A percentile compares a stretch with the other conserved stretches of the same genome.
Evolutionary conservation across 2,113 vertebrate genomes (phyloP).

Genomic region (Sylvietta virens): DNA sequence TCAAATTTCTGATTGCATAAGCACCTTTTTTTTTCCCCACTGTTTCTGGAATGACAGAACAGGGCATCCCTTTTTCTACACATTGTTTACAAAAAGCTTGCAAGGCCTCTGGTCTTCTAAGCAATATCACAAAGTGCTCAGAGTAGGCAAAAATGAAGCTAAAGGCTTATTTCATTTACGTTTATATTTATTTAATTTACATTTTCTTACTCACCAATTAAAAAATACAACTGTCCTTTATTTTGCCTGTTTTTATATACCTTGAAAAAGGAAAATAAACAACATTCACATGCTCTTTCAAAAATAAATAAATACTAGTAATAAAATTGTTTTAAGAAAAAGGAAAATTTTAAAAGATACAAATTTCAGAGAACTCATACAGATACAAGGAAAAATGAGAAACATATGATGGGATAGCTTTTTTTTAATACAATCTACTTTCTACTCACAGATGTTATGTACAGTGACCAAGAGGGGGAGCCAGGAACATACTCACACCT

Average conservation of each 20-base stretch:
- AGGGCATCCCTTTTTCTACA: not conserved
- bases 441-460: not conserved
- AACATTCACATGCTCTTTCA: not conserved
- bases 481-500: not conserved
- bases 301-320: not conserved
- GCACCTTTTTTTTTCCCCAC: rapidly evolving
- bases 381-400: not conserved
- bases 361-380: not conserved
- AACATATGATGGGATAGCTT: not conserved
- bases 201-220: not conserved
- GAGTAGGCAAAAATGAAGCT: not conserved
- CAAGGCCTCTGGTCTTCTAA: not conserved
- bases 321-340: not conserved
- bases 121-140: not conserved
- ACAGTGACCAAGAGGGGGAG: not conserved
- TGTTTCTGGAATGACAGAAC: not conserved
- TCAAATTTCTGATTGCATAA: constrained; percentile 11
- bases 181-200: not conserved
- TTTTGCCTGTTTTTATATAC: not conserved
- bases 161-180: not conserved
- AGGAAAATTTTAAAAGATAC: not conserved
- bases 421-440: not conserved
- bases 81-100: not conserved
- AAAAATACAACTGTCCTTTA: not conserved
- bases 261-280: not conserved